Conservation (phyloP, 92 coral and sea anemone species). For the Diadumene lineata region DNA sequence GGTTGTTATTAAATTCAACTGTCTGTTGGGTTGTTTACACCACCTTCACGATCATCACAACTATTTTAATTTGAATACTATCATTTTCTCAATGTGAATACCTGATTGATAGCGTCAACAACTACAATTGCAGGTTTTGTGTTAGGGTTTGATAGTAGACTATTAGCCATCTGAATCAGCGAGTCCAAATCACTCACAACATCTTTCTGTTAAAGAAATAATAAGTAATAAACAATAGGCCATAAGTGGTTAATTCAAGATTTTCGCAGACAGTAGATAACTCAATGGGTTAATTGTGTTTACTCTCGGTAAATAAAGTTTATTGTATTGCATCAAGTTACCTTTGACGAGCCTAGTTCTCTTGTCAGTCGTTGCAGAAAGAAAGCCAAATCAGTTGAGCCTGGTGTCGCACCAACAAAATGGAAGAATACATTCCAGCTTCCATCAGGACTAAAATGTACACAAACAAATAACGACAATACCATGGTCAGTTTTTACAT, state of each 20-base stretch:
- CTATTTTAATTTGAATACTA: background rate
- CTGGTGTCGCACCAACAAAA: slow-evolving; percentile 99
- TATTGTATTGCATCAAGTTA: too few relatives aligned
- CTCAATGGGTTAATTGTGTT: too few relatives aligned
- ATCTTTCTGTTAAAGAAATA: slow-evolving; percentile 63
- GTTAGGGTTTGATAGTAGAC: slow-evolving; percentile 87
- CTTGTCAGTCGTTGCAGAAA: slow-evolving; percentile 91
- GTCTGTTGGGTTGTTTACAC: too few relatives aligned
- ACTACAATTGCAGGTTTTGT: slow-evolving; percentile 90
- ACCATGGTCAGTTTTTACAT: too few relatives aligned
- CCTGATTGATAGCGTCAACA: slow-evolving; percentile 98
- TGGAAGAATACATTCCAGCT: slow-evolving; percentile 92
- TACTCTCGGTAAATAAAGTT: too few relatives aligned
- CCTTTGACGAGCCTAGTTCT: slow-evolving; percentile 60
- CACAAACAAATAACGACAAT: too few relatives aligned
- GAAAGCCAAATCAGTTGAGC: slow-evolving; percentile 96
- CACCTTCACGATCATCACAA: too few relatives aligned
- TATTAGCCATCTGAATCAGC: slow-evolving; percentile 87
- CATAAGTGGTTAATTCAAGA: too few relatives aligned
- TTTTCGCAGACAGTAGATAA: too few relatives aligned
- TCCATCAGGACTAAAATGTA: slow-evolving; percentile 53
- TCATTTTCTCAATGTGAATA: slow-evolving; percentile 19
- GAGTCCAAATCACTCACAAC: slow-evolving; percentile 98
- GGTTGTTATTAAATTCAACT: too few relatives aligned
- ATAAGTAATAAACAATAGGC: background rate